phyloP scores from a whole-genome alignment of 2,888 invertebrate species.

The Cancer borealis region DNA sequence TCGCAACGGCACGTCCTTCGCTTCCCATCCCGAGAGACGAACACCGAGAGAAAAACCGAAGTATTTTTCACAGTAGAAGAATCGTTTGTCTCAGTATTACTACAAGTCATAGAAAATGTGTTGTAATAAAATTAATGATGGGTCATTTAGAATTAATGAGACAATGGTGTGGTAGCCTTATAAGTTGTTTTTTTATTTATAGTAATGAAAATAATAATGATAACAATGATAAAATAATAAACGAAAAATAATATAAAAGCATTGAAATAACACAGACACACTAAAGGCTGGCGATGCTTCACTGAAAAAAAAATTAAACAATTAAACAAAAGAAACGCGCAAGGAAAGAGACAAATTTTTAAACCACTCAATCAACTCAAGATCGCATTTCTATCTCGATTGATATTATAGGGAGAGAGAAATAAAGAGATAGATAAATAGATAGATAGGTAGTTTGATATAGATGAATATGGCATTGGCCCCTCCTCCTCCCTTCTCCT shows the following conservation, averaged over 20 bases:
- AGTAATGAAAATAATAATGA: background rate
- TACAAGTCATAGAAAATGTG: too few relatives aligned
- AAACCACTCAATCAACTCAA: too few relatives aligned
- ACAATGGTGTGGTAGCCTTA: too few relatives aligned
- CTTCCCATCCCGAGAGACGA: background rate
- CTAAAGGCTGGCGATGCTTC: background rate
- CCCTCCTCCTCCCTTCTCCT: background rate
- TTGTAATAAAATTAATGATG: too few relatives aligned
- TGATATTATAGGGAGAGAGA: background rate
- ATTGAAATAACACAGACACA: background rate
- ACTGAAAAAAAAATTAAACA: background rate
- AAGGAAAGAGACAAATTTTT: too few relatives aligned
- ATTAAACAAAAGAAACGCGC: background rate
- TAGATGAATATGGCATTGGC: constrained; percentile 34
- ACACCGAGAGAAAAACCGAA: too few relatives aligned
- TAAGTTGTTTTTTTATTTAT: background rate
- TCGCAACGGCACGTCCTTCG: background rate
- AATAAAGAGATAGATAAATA: constrained; percentile 45
- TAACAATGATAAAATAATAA: background rate
- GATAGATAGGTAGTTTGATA: background rate
- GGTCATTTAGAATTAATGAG: too few relatives aligned
- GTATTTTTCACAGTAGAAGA: too few relatives aligned
- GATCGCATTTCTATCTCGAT: too few relatives aligned
- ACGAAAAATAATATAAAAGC: background rate
- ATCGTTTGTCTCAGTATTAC: too few relatives aligned